Conservation (phyloP, 2,888 invertebrate genomes). For the Pyrochroa serraticornis region DNA sequence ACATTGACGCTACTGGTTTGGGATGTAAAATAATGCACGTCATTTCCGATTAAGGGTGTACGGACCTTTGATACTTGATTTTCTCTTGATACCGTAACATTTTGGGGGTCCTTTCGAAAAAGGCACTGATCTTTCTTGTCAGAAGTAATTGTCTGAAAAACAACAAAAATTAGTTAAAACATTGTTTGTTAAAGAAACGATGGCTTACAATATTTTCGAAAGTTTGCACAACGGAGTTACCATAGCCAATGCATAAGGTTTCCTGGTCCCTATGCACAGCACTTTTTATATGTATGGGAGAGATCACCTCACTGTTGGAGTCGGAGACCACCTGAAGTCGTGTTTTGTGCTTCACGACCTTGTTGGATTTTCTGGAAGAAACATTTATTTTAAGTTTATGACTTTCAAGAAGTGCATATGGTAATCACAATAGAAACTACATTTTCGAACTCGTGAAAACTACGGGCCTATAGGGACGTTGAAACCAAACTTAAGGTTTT, state of each 20-base stretch:
- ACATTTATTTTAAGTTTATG: not conserved
- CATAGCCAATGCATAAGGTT: conserved; percentile 64
- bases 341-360: conserved; percentile 69
- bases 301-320: conserved; percentile 56
- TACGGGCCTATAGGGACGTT: too few species aligned
- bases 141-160: conserved; percentile 40
- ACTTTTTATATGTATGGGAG: conserved; percentile 63
- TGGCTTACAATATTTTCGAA: conserved; percentile 66
- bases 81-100: conserved; percentile 33
- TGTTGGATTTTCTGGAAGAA: conserved; percentile 56
- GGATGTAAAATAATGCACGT: conserved; percentile 61
- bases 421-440: too few species aligned
- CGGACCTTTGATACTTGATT: conserved; percentile 56
- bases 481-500: too few species aligned
- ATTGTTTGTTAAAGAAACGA: conserved; percentile 1
- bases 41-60: conserved; percentile 55
- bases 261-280: conserved; percentile 55
- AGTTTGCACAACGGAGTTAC: conserved; percentile 61
- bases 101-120: conserved; percentile 56
- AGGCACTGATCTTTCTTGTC: conserved; percentile 59
- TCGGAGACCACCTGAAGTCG: conserved; percentile 68
- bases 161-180: conserved; percentile 12
- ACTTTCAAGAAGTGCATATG: too few species aligned
- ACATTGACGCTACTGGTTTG: conserved; percentile 38
- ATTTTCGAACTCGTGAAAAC: too few species aligned